A percentile compares a stretch with the other conserved stretches of the same genome.
These are phyloP conservation scores for Columba janthina DNA, from an alignment of 2,113 vertebrate genomes.

Conservation along the genomic window DNA sequence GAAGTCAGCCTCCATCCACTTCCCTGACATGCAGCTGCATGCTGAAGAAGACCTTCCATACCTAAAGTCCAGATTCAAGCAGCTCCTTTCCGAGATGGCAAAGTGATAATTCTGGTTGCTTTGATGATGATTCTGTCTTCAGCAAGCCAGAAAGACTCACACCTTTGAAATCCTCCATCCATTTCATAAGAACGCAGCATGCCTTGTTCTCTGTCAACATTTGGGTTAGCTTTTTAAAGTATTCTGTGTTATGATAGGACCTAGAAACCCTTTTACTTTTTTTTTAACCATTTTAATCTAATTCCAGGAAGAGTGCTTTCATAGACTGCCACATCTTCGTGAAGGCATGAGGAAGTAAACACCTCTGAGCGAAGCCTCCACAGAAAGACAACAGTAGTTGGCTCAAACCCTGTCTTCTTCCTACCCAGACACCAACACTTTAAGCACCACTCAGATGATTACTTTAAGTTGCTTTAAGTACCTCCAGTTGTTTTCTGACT, in stretches of 20 bases:
- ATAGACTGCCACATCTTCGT: constrained; percentile 39
- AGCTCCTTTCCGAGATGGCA: background rate
- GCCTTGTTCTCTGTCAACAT: background rate
- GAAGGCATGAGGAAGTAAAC: constrained; percentile 59
- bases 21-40: background rate
- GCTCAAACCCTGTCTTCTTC: constrained; percentile 12
- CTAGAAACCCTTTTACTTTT: background rate
- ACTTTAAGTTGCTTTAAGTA: background rate
- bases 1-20: background rate
- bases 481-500: constrained; percentile 28
- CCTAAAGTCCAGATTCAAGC: background rate
- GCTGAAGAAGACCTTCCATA: background rate
- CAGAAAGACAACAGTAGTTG: constrained; percentile 21
- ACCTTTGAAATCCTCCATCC: background rate
- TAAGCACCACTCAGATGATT: background rate
- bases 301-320: constrained; percentile 45
- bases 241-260: constrained; percentile 21
- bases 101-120: background rate
- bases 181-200: background rate
- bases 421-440: constrained; percentile 22
- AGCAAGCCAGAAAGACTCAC: background rate
- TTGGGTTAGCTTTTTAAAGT: constrained; percentile 11
- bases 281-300: background rate
- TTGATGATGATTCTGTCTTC: background rate
- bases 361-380: background rate